phyloP scores from a whole-genome alignment of 2,113 vertebrate genomes.

The Apteryx mantelli region DNA sequence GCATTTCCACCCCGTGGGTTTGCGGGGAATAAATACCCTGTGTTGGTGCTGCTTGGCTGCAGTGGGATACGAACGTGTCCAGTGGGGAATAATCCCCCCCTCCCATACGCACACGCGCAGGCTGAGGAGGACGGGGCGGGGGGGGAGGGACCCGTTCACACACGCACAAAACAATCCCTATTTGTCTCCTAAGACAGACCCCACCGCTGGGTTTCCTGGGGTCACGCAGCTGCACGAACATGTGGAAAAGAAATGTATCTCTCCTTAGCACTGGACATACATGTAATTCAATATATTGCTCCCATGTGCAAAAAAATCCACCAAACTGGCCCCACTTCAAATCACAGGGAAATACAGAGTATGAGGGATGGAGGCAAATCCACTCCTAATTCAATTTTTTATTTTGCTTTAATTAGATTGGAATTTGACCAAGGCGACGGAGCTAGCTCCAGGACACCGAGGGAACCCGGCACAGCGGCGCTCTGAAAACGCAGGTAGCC shows the following conservation, averaged over 20 bases:
- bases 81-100: neutral
- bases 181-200: conserved; percentile 69
- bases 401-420: neutral
- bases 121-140: neutral
- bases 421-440: rapidly evolving
- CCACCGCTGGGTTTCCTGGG: conserved; percentile 71
- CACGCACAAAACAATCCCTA: conserved; percentile 40
- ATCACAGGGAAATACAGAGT: neutral
- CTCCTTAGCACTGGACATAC: conserved; percentile 48
- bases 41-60: neutral
- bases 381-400: neutral
- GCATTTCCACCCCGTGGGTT: neutral
- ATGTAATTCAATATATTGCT: conserved; percentile 73
- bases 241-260: conserved; percentile 74
- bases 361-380: neutral
- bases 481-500: neutral
- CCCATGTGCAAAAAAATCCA: conserved; percentile 66
- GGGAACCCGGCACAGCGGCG: neutral
- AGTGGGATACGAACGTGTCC: neutral
- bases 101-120: neutral
- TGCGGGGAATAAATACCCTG: neutral
- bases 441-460: neutral
- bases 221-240: conserved; percentile 73
- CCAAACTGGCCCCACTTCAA: conserved; percentile 58
- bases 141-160: conserved; percentile 11